phyloP scores from a whole-genome alignment of 1,140 invertebrate species.

The Macrotrachela quadricornifera region DNA sequence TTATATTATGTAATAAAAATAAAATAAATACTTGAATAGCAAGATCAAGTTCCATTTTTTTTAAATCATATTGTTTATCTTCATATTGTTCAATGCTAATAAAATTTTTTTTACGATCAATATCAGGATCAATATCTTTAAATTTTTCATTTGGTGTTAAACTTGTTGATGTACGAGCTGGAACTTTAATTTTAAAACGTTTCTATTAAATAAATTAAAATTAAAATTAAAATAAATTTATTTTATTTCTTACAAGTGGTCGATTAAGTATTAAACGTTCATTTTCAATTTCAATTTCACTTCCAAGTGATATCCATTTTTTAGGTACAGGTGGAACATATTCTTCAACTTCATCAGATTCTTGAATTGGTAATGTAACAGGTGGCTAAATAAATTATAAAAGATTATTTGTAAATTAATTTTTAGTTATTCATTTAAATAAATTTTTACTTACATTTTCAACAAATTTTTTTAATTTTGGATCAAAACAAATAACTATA shows the following conservation, averaged over 20 bases:
- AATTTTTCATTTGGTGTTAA: neutral
- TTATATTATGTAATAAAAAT: neutral
- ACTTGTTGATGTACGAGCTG: neutral
- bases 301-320: constrained; percentile 24
- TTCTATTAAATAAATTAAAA: neutral
- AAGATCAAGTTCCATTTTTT: constrained; percentile 22
- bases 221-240: neutral
- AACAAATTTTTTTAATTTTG: constrained; percentile 14
- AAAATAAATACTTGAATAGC: constrained; percentile 19
- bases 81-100: constrained; percentile 16
- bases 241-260: constrained; percentile 14
- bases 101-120: constrained; percentile 3
- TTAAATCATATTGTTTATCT: constrained; percentile 20
- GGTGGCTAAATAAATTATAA: constrained; percentile 9
- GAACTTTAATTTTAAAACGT: neutral
- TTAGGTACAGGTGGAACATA: constrained; percentile 27
- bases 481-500: neutral
- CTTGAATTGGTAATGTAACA: constrained; percentile 11
- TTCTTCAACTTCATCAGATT: constrained; percentile 19
- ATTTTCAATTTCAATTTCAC: constrained; percentile 26
- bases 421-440: too few relatives aligned
- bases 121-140: neutral
- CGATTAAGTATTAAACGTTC: constrained; percentile 18
- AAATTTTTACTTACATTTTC: constrained; percentile 5
- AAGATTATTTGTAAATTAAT: too few relatives aligned